These are phyloP conservation scores for Augochlorella aurata DNA, from an alignment of 2,888 invertebrate species.

Conservation along the genomic window DNA sequence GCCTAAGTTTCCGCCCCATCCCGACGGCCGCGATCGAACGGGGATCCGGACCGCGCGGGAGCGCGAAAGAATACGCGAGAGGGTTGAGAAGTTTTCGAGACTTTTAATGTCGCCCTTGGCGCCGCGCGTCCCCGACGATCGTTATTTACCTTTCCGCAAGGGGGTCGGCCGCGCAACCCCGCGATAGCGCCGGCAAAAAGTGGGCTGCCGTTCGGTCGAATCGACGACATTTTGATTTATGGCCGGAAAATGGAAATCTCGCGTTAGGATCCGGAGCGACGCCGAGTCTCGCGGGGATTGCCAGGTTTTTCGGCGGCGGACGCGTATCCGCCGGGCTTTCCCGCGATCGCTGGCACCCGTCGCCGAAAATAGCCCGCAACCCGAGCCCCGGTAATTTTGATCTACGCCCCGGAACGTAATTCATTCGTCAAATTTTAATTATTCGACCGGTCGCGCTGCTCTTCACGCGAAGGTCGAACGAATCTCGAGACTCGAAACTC, in stretches of 20 bases:
- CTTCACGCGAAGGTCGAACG: not conserved
- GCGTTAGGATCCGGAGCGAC: slow-evolving; percentile 44
- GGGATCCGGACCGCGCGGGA: slow-evolving; percentile 18
- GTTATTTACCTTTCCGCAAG: slow-evolving; percentile 61
- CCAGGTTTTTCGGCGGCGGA: slow-evolving; percentile 40
- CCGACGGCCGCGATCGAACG: slow-evolving; percentile 14
- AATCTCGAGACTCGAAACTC: not conserved
- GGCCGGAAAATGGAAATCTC: slow-evolving; percentile 64
- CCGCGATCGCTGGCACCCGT: not conserved
- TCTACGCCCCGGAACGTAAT: not conserved
- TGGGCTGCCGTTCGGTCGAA: slow-evolving; percentile 39
- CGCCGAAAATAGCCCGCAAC: not conserved
- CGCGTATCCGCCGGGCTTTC: slow-evolving; percentile 28
- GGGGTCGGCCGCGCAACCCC: not conserved
- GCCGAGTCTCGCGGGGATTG: slow-evolving; percentile 37
- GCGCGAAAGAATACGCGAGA: not conserved
- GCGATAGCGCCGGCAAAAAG: slow-evolving; percentile 5
- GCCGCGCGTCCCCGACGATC: slow-evolving; percentile 36
- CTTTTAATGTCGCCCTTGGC: slow-evolving; percentile 36
- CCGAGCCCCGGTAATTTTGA: not conserved
- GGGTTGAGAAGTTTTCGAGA: slow-evolving; percentile 56
- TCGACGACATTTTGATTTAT: slow-evolving; percentile 68
- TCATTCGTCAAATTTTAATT: not conserved
- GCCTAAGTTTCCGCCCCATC: slow-evolving; percentile 65
- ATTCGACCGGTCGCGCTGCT: not conserved